phyloP scores from a whole-genome alignment of 2,888 invertebrate species.

The Heliconius hortense region DNA sequence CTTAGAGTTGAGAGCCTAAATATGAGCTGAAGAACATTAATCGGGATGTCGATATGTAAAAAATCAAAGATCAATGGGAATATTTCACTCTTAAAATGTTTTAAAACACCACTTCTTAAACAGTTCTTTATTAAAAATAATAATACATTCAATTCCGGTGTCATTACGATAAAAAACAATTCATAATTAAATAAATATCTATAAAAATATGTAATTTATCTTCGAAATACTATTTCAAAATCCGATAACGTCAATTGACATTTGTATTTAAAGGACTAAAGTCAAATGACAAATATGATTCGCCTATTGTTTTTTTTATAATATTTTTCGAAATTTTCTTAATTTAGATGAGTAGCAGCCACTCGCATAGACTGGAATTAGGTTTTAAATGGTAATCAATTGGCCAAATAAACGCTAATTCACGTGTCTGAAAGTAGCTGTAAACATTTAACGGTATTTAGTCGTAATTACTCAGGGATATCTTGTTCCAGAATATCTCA shows the following conservation, averaged over 20 bases:
- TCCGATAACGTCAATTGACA: conserved; percentile 3
- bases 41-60: neutral
- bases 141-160: neutral
- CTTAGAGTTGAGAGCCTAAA: no score
- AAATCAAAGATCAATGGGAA: no score
- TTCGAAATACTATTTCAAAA: neutral
- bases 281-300: neutral
- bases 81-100: neutral
- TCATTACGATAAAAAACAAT: neutral
- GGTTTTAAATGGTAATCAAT: neutral
- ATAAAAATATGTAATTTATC: neutral
- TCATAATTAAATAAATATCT: neutral
- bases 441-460: neutral
- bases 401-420: neutral
- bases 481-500: neutral
- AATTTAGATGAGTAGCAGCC: neutral
- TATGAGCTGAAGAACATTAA: no score
- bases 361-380: neutral
- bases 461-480: neutral
- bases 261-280: neutral
- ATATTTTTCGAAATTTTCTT: neutral
- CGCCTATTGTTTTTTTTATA: neutral
- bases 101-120: neutral
- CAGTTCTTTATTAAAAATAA: neutral
- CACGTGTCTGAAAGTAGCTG: neutral